Evolutionary conservation across 2,113 vertebrate species (phyloP), one percentile per base, ranked within the genome.

Genomic region (Nibea albiflora): DNA sequence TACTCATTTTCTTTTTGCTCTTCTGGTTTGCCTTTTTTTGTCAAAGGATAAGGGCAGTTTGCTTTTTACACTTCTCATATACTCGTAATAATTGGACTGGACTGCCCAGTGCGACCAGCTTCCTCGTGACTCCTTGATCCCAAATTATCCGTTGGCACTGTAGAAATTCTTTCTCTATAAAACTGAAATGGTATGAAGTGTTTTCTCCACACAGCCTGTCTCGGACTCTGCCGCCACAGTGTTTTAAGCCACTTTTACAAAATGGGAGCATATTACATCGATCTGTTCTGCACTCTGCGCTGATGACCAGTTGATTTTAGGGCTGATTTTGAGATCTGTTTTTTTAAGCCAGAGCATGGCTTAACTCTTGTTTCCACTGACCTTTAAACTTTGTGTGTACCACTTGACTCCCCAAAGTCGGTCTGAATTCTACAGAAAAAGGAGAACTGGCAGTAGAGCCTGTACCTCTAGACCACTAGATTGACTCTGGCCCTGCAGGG

Each of bases 371-470:
- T 49, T 44, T 72, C 16, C 17, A 35, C 66, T 57, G 72, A 68
- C 66, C 66, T 80, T 72, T 44, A 28, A 71, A 83, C 47, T 61
- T 75, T 64, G 14, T 46, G 28, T 63, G 22, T 17, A 44, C 10
- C 62, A 57, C 28, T 24, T 24, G 5, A n/a, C 54, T 54, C 31
- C 58, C 74, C 16, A 10, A 70, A 42, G 75, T 56, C 0, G 4
- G 26, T 60, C n/a, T 44, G 14, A 24, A 44, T 57, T 52, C 42
- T 9, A 24, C 62, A 68, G 62, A 62, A 28, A 28, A 66, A 50
- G 26, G 2, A 22, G 10, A 17, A 58, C 1, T 22, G 2, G 24
- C 10, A 31, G 35, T 26, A 12, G 49, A 47, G 24, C 20, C 19
- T 44, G 57, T 54, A 49, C 14, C 24, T 8, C 4, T 5, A 9